Conservation (phyloP, 2,797 vertebrate genomes). For the Dicrostonyx torquatus region DNA sequence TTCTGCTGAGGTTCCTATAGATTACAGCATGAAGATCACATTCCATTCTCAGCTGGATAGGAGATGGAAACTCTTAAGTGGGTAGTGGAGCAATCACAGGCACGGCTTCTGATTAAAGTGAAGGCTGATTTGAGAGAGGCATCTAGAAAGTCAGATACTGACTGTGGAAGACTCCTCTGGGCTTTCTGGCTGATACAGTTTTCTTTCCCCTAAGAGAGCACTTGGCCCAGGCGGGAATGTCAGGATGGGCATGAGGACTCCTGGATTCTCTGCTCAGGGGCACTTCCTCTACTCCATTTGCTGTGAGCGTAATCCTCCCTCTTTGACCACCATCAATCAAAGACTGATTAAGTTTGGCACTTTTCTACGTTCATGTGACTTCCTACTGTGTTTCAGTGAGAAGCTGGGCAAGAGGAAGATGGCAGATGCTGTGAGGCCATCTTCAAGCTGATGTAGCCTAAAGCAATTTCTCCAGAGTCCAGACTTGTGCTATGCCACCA, state of each 20-base stretch:
- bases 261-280: neutral
- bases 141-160: neutral
- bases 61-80: neutral
- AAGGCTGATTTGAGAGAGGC: neutral
- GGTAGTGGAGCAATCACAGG: neutral
- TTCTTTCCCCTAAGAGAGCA: neutral
- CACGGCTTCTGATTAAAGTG: constrained; percentile 30
- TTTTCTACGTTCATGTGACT: neutral
- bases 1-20: neutral
- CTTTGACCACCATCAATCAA: neutral
- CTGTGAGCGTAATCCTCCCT: neutral
- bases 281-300: neutral
- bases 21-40: neutral
- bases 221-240: neutral
- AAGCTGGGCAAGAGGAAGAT: neutral
- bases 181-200: neutral
- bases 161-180: neutral
- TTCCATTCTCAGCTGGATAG: neutral
- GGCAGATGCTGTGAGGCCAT: neutral
- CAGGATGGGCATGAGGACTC: neutral
- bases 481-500: neutral
- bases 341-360: neutral
- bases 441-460: neutral
- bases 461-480: neutral
- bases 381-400: neutral